Base-by-base conservation (phyloP, 2,888 invertebrate genomes). In the Latrodectus elegans region DNA sequence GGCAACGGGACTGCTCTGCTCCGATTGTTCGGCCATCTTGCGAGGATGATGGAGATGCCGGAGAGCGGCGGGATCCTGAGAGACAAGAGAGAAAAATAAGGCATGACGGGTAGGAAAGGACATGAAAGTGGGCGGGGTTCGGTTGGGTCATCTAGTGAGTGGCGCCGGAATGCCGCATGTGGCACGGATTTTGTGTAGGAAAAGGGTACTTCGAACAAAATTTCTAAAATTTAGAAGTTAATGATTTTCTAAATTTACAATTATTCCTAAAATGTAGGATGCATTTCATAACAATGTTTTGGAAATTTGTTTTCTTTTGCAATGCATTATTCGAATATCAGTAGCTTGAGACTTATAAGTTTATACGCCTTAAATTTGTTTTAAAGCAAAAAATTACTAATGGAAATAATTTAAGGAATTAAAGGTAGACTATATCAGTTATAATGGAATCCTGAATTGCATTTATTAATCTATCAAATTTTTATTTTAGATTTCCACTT, bases 61-160 rank as follows among this genome's bases (percentile, higher is more conserved):
- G 38, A 76, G 86, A 81, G 76, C 72, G 52, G 60, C 17, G 72
- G 86, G 86, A 87, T 87, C 77, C 86, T 87, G 65, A 77, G 76
- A 81, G 71, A 60, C 17, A 22, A 75, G 51, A 80, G 76, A 76
- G 60, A 70, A 60, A 53, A 74, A 49, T 17, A 52, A 67, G 76
- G 78, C 72, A 68, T 49, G 65, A 67, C 14, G 73, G 75, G 76
- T 74, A 75, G 49, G 70, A 49, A 60, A 55, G n/a, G 65, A 51
- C 15, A 15, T 51, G 55, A n/a, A 55, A n/a, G 49, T 74, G 15
- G n/a, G 17, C 38, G 38, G 38, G 70, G 73, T 67, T 53, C 64
- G 8, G n/a, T 38, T 38, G 38, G 38, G 38, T 38, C 38, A 38
- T 38, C 38, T 38, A 17, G 70, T 51, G 77, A 72, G 86, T 70